phyloP scores from a whole-genome alignment of 2,888 invertebrate species.

The Piscicola geometra region DNA sequence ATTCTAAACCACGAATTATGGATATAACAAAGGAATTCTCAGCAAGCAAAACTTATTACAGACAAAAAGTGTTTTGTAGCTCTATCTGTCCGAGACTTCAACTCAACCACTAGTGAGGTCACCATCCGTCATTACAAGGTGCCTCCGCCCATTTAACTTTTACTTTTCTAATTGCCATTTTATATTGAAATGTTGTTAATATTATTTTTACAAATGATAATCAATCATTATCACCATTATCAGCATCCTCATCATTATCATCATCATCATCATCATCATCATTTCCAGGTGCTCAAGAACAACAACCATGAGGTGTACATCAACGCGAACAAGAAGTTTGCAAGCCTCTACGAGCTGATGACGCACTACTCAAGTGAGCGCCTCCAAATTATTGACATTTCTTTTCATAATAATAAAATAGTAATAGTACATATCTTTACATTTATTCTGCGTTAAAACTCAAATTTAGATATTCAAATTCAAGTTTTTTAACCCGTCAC shows the following conservation, averaged over 20 bases:
- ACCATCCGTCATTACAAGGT: conserved; percentile 79
- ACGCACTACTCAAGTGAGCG: conserved; percentile 85
- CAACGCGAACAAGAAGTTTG: conserved; percentile 92
- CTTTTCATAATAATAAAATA: too few relatives aligned
- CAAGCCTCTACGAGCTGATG: conserved; percentile 83
- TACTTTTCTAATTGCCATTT: background rate
- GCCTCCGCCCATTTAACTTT: background rate
- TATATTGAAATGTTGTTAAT: background rate
- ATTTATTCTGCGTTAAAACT: too few relatives aligned
- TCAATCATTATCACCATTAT: background rate
- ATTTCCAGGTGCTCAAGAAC: conserved; percentile 66
- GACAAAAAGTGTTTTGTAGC: conserved; percentile 42
- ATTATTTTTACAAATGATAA: background rate
- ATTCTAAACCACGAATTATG: background rate
- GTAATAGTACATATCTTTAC: too few relatives aligned
- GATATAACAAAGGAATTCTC: background rate
- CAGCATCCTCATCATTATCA: too few relatives aligned
- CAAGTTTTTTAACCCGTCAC: too few relatives aligned
- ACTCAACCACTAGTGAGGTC: conserved; percentile 39
- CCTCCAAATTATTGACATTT: too few relatives aligned
- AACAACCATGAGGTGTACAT: conserved; percentile 79
- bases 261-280: too few relatives aligned
- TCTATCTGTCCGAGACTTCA: conserved; percentile 43
- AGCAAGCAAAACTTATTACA: conserved; percentile 30
- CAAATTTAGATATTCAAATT: too few relatives aligned